These are phyloP conservation scores for Microplitis demolitor DNA, from an alignment of 1,140 invertebrate genomes.

Conservation along the genomic window DNA sequence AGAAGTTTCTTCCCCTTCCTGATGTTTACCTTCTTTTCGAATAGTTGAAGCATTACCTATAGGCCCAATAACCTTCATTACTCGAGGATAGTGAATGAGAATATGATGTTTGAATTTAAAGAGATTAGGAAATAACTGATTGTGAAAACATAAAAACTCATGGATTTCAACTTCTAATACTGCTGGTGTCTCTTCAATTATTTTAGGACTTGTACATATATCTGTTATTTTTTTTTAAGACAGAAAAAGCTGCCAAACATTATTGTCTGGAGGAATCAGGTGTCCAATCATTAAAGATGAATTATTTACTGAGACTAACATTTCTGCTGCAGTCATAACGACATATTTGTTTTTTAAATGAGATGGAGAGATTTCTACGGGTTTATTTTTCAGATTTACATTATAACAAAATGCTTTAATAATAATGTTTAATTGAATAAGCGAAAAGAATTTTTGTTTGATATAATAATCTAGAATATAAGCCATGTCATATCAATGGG, in stretches of 20 bases:
- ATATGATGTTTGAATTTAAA: constrained; percentile 10
- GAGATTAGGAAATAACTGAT: background rate
- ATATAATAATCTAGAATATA: constrained; percentile 33
- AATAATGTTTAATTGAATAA: constrained; percentile 26
- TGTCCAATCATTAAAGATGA: constrained; percentile 39
- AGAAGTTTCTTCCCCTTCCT: too few relatives aligned
- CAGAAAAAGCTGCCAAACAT: constrained; percentile 36
- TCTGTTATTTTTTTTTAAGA: background rate
- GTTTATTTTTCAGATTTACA: constrained; percentile 28
- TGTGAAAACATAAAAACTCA: background rate
- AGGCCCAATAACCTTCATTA: background rate
- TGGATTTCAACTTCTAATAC: background rate
- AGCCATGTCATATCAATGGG: constrained; percentile 32
- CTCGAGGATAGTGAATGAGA: background rate
- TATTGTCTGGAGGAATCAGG: constrained; percentile 35
- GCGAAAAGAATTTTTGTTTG: constrained; percentile 24
- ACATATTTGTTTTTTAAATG: constrained; percentile 35
- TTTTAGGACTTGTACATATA: background rate
- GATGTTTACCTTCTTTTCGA: background rate
- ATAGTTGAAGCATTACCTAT: background rate
- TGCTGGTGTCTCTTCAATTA: background rate
- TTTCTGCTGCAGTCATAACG: constrained; percentile 40
- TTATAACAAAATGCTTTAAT: constrained; percentile 36
- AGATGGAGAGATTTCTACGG: constrained; percentile 16
- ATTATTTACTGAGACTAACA: constrained; percentile 35